Conservation (phyloP, 2,888 invertebrate species). For the Abscondita cerata region DNA sequence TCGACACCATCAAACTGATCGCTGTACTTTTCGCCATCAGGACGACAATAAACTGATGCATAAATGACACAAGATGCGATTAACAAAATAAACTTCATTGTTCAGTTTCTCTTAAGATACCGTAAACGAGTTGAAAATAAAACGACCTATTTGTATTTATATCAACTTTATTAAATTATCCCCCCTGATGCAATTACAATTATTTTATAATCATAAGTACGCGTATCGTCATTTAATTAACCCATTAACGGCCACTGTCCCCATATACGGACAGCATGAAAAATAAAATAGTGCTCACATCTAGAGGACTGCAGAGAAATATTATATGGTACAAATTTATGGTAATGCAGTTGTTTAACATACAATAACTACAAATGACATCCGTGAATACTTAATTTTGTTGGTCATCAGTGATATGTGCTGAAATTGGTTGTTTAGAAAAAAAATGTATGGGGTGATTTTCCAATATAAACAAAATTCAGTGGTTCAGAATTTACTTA, state of each 20-base stretch:
- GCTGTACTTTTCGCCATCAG: constrained; percentile 57
- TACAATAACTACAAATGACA: background rate
- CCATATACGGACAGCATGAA: background rate
- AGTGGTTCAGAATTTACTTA: background rate
- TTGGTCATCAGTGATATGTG: no score
- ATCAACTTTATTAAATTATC: no score
- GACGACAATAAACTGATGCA: constrained; percentile 23
- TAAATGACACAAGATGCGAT: constrained; percentile 28
- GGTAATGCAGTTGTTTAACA: constrained; percentile 2
- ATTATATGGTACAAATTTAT: background rate
- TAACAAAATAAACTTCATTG: constrained; percentile 40
- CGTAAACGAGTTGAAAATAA: no score
- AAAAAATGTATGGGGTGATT: no score
- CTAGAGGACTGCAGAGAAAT: background rate
- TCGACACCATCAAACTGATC: constrained; percentile 73
- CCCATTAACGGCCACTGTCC: background rate
- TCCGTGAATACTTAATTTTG: no score
- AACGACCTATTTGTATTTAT: no score
- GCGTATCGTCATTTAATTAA: no score
- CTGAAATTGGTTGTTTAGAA: no score
- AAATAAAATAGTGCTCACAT: background rate
- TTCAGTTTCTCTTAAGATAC: background rate
- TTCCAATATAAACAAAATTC: background rate
- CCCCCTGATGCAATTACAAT: no score
- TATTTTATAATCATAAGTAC: no score